Evolutionary conservation across 2,113 vertebrate genomes (phyloP).

Genomic region (Taurulus bubalis): DNA sequence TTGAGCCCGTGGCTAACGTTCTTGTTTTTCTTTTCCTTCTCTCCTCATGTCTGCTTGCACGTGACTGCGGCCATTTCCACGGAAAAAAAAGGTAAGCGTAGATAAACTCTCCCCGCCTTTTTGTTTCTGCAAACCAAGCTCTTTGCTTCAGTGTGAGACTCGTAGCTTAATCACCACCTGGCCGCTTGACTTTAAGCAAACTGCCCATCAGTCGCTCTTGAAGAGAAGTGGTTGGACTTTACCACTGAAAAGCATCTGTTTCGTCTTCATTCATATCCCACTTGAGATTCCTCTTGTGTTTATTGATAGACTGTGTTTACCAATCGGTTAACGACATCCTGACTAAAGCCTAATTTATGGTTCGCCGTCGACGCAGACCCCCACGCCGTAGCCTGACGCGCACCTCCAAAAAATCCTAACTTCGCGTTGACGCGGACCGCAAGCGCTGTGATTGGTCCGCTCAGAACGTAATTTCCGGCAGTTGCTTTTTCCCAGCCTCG

Average conservation of each 20-base stretch:
- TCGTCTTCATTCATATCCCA: neutral
- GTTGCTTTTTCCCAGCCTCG: too few species aligned
- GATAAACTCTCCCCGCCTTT: constrained; percentile 6
- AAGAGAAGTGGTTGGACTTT: constrained; percentile 8
- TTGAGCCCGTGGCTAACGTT: constrained; percentile 40
- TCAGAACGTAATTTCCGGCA: too few species aligned
- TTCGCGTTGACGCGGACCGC: too few species aligned
- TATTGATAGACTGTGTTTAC: neutral
- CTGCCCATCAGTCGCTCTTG: constrained; percentile 4
- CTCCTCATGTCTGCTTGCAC: constrained; percentile 56
- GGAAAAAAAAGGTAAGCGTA: constrained; percentile 64
- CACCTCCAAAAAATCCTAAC: too few species aligned
- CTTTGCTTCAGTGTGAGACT: neutral
- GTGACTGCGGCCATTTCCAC: constrained; percentile 29
- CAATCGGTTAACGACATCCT: neutral
- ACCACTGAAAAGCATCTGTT: neutral
- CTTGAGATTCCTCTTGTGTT: neutral
- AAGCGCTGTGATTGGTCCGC: too few species aligned
- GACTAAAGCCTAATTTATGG: too few species aligned
- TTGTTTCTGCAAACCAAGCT: neutral
- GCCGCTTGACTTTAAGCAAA: constrained; percentile 6
- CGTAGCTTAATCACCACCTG: neutral
- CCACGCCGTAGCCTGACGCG: too few species aligned
- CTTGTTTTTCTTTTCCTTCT: constrained; percentile 47
- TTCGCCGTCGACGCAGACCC: too few species aligned